Percentiles rank a stretch among this genome's conserved stretches.
phyloP scores from a whole-genome alignment of 2,888 invertebrate genomes.

The Drosophila acutilabella region DNA sequence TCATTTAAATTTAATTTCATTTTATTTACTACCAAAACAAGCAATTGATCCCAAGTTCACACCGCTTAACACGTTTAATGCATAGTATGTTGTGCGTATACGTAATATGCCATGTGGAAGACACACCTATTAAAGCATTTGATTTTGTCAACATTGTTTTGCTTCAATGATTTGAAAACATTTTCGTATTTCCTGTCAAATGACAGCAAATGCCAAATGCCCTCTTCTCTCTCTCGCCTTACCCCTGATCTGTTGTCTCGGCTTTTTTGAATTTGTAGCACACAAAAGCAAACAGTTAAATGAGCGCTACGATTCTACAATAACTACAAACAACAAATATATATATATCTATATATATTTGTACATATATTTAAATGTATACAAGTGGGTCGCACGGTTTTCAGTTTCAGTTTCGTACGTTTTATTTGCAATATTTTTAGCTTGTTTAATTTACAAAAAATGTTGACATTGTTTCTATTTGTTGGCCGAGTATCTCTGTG shows the following conservation, averaged over 20 bases:
- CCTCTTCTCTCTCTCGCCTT: not conserved
- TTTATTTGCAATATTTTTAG: constrained; percentile 44
- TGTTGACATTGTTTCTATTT: constrained; percentile 45
- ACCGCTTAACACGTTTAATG: constrained; percentile 39
- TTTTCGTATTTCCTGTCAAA: constrained; percentile 62
- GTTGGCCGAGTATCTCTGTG: not conserved
- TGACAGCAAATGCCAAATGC: constrained; percentile 14
- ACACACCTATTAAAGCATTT: constrained; percentile 39
- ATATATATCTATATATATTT: not conserved
- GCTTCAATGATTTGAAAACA: constrained; percentile 62
- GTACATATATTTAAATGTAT: constrained; percentile 13
- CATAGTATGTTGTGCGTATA: constrained; percentile 29
- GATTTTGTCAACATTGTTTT: constrained; percentile 30
- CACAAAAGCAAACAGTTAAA: constrained; percentile 48
- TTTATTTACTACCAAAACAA: not conserved
- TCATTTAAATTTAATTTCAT: not conserved
- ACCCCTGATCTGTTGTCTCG: not conserved
- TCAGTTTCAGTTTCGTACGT: constrained; percentile 12
- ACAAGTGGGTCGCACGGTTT: constrained; percentile 44
- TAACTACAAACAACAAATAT: constrained; percentile 6
- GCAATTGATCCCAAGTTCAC: constrained; percentile 22
- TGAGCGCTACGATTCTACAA: constrained; percentile 30
- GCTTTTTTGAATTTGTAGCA: constrained; percentile 14
- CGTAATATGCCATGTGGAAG: constrained; percentile 6
- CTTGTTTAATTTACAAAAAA: constrained; percentile 43